Evolutionary conservation across 2,797 vertebrate species (phyloP).

Genomic region (Bradypodion pumilum): DNA sequence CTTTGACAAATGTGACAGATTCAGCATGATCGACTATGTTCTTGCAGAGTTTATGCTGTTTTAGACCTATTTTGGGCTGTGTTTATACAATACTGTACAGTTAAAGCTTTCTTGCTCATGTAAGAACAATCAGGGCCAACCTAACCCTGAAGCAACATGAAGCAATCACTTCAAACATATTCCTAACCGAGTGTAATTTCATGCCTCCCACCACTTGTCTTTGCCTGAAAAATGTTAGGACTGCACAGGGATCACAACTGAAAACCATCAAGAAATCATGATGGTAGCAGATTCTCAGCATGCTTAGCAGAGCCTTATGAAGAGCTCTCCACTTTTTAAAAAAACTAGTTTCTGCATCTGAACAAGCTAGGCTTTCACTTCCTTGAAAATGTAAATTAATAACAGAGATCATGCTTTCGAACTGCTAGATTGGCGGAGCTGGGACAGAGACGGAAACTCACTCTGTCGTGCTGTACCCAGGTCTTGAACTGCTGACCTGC

Average conservation of each 20-base stretch:
- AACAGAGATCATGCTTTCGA: neutral
- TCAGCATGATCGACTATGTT: neutral
- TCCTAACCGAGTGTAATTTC: neutral
- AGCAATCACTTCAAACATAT: slow-evolving; percentile 21
- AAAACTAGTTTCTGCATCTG: neutral
- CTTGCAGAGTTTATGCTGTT: neutral
- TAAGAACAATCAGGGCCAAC: neutral
- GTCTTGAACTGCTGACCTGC: too few relatives aligned
- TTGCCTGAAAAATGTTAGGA: neutral
- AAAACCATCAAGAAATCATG: neutral
- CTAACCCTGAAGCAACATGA: slow-evolving; percentile 15
- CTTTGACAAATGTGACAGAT: neutral
- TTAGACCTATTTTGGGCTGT: neutral
- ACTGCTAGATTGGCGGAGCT: too few relatives aligned
- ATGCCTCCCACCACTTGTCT: neutral
- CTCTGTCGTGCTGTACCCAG: too few relatives aligned
- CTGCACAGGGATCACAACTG: neutral
- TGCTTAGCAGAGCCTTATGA: neutral
- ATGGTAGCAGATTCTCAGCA: neutral
- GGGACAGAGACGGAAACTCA: too few relatives aligned
- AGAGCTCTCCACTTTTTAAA: neutral
- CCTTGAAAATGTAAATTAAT: neutral
- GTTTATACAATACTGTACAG: neutral
- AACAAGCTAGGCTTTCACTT: neutral
- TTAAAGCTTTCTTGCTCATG: slow-evolving; percentile 8